Evolutionary conservation across 1,140 invertebrate genomes (phyloP), one percentile per base, ranked within the genome.

Genomic region (Drosophila pachea): DNA sequence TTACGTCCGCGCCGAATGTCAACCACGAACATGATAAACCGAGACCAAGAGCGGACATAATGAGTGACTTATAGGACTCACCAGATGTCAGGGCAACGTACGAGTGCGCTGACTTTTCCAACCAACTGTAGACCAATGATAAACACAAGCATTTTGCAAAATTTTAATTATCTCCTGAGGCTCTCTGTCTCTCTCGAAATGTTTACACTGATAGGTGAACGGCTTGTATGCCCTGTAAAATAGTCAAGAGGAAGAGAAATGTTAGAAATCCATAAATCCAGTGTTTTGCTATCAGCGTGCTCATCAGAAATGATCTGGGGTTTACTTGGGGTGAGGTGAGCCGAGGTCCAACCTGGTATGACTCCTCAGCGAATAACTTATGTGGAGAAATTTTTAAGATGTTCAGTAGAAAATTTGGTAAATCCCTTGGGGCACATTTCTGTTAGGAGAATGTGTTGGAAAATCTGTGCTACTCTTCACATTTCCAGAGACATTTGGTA

Each of bases 11-110:
- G 76, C 63, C 76, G 79, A 79, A 78, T 84, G 79, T 84, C 81
- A 84, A 79, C 79, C 78, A 62, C 69, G 78, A 78, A 84, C 79
- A 84, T 84, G 79, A 84, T 84, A 86, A 79, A 76, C 58, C 76
- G 53, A 35, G 56, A 55, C 69, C 55, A 56, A 52, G 59, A 67
- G 38, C 78, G 53, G 76, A 84, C 81, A 84, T 84, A 84, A 86
- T 84, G 81, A 84, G 69, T 84, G 79, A 82, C 70, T 82, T 66
- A 65, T 58, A 69, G 67, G 67, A 69, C 61, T 50, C 53, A 32
- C 49, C 38, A 45, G 52, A 9, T 47, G 66, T 49, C 52, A 53
- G 61, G 61, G 52, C 66, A 55, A 42, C 9, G 6, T 32, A 45
- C 64, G 16, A 45, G 38, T 22, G 22, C 1, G 22, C 22, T 22